Percentiles rank a stretch among this genome's conserved stretches.
These are phyloP conservation scores for Macrotrachela quadricornifera DNA, from an alignment of 1,140 invertebrate species.

Conservation along the genomic window DNA sequence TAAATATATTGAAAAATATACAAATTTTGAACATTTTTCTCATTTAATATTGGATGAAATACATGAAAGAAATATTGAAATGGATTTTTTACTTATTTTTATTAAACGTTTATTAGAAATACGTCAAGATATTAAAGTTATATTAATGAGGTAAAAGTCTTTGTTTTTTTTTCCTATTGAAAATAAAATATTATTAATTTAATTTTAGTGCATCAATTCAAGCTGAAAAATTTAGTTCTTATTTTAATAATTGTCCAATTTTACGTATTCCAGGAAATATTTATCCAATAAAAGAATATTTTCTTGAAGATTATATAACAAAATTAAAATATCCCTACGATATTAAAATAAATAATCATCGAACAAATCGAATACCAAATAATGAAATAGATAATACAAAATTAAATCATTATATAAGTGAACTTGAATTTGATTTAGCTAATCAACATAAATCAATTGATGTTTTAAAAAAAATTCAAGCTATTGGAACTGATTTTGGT, in stretches of 20 bases:
- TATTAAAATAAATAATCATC: background rate
- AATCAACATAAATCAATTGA: too few species aligned
- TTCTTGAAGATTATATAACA: conserved; percentile 9
- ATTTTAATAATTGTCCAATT: background rate
- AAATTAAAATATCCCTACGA: conserved; percentile 2
- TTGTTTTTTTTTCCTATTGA: too few species aligned
- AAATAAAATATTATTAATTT: conserved; percentile 27
- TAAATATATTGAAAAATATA: conserved; percentile 20
- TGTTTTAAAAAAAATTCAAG: too few species aligned
- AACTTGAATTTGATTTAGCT: background rate
- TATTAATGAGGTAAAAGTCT: conserved; percentile 36
- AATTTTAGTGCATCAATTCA: conserved; percentile 11
- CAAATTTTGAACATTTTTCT: conserved; percentile 31
- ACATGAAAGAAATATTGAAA: conserved; percentile 45
- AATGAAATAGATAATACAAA: background rate
- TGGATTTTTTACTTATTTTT: conserved; percentile 59
- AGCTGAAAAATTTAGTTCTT: background rate
- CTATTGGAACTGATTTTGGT: too few species aligned
- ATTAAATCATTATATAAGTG: background rate
- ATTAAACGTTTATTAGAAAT: conserved; percentile 47
- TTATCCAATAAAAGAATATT: background rate
- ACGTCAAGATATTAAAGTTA: conserved; percentile 35
- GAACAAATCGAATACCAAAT: background rate
- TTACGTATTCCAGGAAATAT: background rate
- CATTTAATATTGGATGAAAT: conserved; percentile 54